These are phyloP conservation scores for Pelodiscus sinensis DNA, from an alignment of 2,113 vertebrate species.

Conservation along the genomic window DNA sequence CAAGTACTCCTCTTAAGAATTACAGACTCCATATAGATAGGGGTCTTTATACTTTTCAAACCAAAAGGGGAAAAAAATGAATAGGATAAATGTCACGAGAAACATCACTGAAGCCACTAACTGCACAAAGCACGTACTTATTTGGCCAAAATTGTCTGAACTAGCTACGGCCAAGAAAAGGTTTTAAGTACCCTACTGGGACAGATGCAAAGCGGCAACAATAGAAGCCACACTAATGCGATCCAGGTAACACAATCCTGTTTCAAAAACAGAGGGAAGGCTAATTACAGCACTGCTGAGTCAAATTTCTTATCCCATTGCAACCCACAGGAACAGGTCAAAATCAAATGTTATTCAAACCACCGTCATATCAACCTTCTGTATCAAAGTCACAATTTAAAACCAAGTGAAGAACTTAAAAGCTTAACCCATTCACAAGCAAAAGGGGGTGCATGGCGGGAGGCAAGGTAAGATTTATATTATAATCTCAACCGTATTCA, in stretches of 20 bases:
- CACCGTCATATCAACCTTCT: constrained; percentile 80
- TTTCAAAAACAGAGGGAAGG: constrained; percentile 82
- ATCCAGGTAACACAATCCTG: constrained; percentile 86
- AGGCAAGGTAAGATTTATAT: constrained; percentile 47
- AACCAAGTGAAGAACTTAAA: constrained; percentile 80
- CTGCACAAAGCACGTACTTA: constrained; percentile 82
- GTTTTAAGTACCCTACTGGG: constrained; percentile 87
- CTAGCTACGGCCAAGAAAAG: constrained; percentile 78
- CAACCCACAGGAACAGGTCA: constrained; percentile 85
- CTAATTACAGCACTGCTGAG: constrained; percentile 86
- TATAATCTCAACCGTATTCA: constrained; percentile 32
- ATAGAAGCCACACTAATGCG: constrained; percentile 85
- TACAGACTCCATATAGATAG: constrained; percentile 47
- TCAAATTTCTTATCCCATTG: constrained; percentile 84
- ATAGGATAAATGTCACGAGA: constrained; percentile 80
- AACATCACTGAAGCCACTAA: constrained; percentile 80
- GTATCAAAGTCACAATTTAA: constrained; percentile 84
- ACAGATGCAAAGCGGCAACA: constrained; percentile 84
- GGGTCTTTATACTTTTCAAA: constrained; percentile 69
- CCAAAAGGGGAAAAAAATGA: constrained; percentile 56
- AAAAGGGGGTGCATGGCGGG: constrained; percentile 42
- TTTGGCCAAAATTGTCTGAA: constrained; percentile 86
- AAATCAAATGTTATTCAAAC: constrained; percentile 88
- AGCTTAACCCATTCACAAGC: constrained; percentile 81
- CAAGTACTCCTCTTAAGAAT: constrained; percentile 64